Conservation (phyloP, 2,113 vertebrate genomes). For the Sorex araneus region DNA sequence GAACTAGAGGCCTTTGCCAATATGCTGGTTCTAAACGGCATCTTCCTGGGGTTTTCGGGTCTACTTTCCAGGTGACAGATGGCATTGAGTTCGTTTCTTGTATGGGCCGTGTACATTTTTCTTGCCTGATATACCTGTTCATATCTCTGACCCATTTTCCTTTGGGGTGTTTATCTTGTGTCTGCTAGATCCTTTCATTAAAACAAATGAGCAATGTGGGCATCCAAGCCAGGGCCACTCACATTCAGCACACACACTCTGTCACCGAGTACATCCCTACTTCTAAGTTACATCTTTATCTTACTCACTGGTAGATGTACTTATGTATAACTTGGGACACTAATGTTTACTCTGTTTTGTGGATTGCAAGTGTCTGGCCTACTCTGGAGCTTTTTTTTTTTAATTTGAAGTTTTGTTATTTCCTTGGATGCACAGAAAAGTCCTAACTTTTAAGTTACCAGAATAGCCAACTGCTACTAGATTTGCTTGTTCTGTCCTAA, state of each 20-base stretch:
- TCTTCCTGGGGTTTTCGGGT: constrained; percentile 4
- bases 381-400: neutral
- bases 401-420: neutral
- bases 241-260: too few relatives aligned
- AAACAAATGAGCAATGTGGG: too few relatives aligned
- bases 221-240: too few relatives aligned
- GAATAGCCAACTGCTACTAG: constrained; percentile 16
- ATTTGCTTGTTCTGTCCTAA: constrained; percentile 23
- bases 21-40: neutral
- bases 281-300: neutral
- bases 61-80: neutral
- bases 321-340: neutral
- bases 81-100: neutral
- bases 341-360: neutral
- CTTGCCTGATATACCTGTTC: neutral
- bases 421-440: neutral
- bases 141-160: neutral
- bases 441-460: constrained; percentile 43
- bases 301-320: constrained; percentile 19
- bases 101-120: neutral
- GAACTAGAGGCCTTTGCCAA: neutral
- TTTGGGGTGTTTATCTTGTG: neutral
- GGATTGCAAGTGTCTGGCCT: neutral
- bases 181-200: neutral
- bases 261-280: too few relatives aligned